Base-by-base conservation (phyloP, 2,888 invertebrate species). In the Amiota minor region DNA sequence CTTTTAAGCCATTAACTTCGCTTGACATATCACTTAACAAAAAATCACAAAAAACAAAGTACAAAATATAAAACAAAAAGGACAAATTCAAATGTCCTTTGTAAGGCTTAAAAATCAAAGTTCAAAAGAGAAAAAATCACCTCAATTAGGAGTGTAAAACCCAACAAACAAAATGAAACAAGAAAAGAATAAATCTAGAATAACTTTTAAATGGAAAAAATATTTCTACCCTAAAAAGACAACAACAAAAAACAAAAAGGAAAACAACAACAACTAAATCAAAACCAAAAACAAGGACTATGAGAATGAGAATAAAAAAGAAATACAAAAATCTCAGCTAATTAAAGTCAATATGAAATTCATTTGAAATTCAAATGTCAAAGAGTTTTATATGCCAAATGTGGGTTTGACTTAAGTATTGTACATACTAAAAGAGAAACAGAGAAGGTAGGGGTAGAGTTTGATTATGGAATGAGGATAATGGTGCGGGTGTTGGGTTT, bases 301-400 rank as follows among this genome's bases (percentile, higher is more conserved):
- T 4, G 35, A 35, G 65, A 16, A 59, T 18, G 18, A 23, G 23
- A 62, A 62, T 23, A 9, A 23, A 23, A 62, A 62, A 12, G 14
- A 18, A n/a, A 12, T 12, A 9, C 20, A 59, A 62, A 83, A 85
- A 82, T 84, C 84, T 79, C 79, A 79, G 82, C 87, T 87, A 87
- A 87, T 86, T 85, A 83, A 84, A 87, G 82, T 87, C 86, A 86
- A 86, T 81, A 86, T 77, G 77, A 80, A 78, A 80, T 79, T 81
- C 82, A 87, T 86, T 85, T 86, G 77, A 79, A 82, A 85, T 86
- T 85, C 80, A 86, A 86, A 86, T 86, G 80, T 80, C 80, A 84
- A 80, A 80, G 72, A 76, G 69, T 76, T 56, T 46, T 16, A 46
- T 45, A 46, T 49, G 67, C 35, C 47, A 14, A 70, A 67, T 71